A percentile compares a stretch with the other conserved stretches of the same genome.
phyloP scores from a whole-genome alignment of 2,113 vertebrate genomes.

The Panurus biarmicus region DNA sequence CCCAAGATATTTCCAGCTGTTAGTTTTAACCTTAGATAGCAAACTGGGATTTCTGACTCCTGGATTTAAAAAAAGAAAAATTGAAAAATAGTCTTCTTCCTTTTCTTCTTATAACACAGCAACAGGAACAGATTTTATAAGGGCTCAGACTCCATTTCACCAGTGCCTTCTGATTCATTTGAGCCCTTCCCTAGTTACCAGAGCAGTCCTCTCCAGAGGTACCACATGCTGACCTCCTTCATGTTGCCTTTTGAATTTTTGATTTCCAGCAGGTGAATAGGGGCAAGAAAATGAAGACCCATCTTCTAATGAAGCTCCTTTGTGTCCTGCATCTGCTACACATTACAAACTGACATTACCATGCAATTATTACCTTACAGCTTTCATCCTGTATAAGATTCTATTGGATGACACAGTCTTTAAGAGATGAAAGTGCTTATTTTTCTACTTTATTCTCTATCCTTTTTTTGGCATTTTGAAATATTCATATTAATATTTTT shows the following conservation, averaged over 20 bases:
- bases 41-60: conserved; percentile 25
- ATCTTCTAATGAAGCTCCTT: neutral
- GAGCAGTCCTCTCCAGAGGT: neutral
- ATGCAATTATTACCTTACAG: neutral
- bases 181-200: neutral
- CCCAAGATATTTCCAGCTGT: conserved; percentile 27
- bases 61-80: neutral
- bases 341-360: neutral
- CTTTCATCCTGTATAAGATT: neutral
- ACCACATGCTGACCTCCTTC: neutral
- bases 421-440: neutral
- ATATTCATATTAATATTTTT: neutral
- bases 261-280: neutral
- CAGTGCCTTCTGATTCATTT: neutral
- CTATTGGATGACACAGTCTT: neutral
- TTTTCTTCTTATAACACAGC: neutral
- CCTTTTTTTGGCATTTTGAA: neutral
- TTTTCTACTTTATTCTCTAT: neutral
- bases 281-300: neutral
- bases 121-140: neutral
- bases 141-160: neutral
- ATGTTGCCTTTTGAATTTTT: neutral
- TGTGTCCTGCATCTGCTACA: neutral
- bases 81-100: neutral
- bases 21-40: conserved; percentile 38